Evolutionary conservation across 2,888 invertebrate genomes (phyloP).

Genomic region (Ypsolopha sequella): DNA sequence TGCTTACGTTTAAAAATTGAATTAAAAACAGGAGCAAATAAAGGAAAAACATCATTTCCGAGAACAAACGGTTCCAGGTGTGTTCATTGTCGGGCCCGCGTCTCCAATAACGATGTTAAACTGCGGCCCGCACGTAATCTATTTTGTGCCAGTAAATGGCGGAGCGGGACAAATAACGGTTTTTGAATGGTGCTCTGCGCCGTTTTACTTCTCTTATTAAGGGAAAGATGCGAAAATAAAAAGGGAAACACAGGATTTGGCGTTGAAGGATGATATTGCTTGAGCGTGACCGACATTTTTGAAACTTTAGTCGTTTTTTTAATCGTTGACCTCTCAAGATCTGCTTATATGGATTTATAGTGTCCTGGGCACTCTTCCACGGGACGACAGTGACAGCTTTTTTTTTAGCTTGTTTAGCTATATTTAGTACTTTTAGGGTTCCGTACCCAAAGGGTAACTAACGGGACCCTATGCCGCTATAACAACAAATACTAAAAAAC

Average conservation of each 20-base stretch:
- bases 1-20: not conserved
- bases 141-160: conserved; percentile 21
- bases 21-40: not conserved
- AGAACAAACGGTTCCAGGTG: conserved; percentile 7
- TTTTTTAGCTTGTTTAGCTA: too few relatives aligned
- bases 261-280: conserved; percentile 3
- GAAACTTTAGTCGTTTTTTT: too few relatives aligned
- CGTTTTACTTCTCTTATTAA: conserved; percentile 20
- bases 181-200: conserved; percentile 15
- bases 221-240: not conserved
- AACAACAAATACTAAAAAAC: too few relatives aligned
- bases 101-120: conserved; percentile 7
- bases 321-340: too few relatives aligned
- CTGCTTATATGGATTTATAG: too few relatives aligned
- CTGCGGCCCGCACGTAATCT: conserved; percentile 19
- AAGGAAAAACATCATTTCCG: not conserved
- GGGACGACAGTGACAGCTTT: too few relatives aligned
- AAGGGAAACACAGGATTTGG: not conserved
- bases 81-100: conserved; percentile 1
- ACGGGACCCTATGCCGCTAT: too few relatives aligned
- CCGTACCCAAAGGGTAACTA: too few relatives aligned
- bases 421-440: too few relatives aligned
- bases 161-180: conserved; percentile 21
- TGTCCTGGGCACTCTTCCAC: too few relatives aligned
- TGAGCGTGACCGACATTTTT: conserved; percentile 1